Evolutionary conservation across 2,888 invertebrate genomes (phyloP), one percentile per base, ranked within the genome.

Genomic region (Tachina grossa): DNA sequence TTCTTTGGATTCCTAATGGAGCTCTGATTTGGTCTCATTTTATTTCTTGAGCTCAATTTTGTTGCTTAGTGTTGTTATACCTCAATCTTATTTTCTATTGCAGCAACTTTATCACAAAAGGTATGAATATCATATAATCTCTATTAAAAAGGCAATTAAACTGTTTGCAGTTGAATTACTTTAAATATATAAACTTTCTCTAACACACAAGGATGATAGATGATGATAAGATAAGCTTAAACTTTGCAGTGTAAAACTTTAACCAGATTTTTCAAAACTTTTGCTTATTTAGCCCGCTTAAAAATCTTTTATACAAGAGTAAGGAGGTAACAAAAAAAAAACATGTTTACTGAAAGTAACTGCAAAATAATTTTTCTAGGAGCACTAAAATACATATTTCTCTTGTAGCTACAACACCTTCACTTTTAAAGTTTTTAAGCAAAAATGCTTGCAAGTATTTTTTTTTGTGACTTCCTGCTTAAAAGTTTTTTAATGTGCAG

Each of bases 201-300:
- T 10, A 11, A 31, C 11, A 55, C n/a, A 9, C 31, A 55, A 57
- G 10, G 9, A 9, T 31, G 57, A 1, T 39, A 14, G 9, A 39
- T 57, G 39, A 39, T 57, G 39, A 39, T 57, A 22, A 39, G 16
- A 57, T 57, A 39, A 39, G 57, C 0, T 57, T n/a, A n/a, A 9
- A 22, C 6, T 53, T 55, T 6, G 6, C 2, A 19, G 9, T 2
- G 9, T 16, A 16, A 61, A 59, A 41, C 43, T 59, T 72, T 9
- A 47, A 72, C 31, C 59, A 59, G 72, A 57, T 72, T 31, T 61
- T 72, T 41, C n/a, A n/a, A 75, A 63, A 75, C 11, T 65, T 75
- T 65, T 75, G 43, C 41, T 51, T 57, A n/a, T 57, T 57, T 57
- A 22, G n/a, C 14, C 39, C 39, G 14, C 14, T 39, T 57, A 13